phyloP scores from a whole-genome alignment of 2,888 invertebrate genomes.

The Heliconius aoede region DNA sequence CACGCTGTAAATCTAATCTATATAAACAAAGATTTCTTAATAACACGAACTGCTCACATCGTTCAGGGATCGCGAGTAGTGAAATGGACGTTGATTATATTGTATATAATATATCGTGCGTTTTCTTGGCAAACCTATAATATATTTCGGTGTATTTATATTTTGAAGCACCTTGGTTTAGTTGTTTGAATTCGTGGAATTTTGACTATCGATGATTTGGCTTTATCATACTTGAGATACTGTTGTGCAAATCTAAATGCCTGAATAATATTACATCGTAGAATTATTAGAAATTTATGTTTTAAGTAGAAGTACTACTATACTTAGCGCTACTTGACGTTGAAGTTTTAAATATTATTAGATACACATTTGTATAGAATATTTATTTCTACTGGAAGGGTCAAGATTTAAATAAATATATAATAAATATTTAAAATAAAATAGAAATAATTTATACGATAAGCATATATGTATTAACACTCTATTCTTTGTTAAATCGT shows the following conservation, averaged over 20 bases:
- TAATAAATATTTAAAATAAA: not conserved
- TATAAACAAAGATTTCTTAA: slow-evolving; percentile 42
- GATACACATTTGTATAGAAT: not conserved
- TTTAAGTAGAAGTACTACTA: not conserved
- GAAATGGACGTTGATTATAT: slow-evolving; percentile 23
- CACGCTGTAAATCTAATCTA: slow-evolving; percentile 33
- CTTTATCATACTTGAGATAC: slow-evolving; percentile 1
- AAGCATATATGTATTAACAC: not conserved
- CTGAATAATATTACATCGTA: not conserved
- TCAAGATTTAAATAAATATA: not conserved
- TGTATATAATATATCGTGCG: slow-evolving; percentile 2
- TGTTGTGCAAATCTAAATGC: not conserved
- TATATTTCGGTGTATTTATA: slow-evolving; percentile 8
- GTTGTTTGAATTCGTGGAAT: slow-evolving; percentile 10
- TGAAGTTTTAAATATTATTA: not conserved
- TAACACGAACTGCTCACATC: slow-evolving; percentile 22
- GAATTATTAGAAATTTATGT: not conserved
- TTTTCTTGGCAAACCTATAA: slow-evolving; percentile 26
- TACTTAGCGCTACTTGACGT: not conserved
- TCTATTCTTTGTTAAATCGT: not conserved
- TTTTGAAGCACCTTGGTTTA: slow-evolving; percentile 19
- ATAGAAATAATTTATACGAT: not conserved
- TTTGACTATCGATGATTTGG: slow-evolving; percentile 2
- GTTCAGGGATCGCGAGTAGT: slow-evolving; percentile 25
- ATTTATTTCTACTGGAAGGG: not conserved